Evolutionary conservation across 2,888 invertebrate genomes (phyloP).

Genomic region (Patella ulyssiponensis): DNA sequence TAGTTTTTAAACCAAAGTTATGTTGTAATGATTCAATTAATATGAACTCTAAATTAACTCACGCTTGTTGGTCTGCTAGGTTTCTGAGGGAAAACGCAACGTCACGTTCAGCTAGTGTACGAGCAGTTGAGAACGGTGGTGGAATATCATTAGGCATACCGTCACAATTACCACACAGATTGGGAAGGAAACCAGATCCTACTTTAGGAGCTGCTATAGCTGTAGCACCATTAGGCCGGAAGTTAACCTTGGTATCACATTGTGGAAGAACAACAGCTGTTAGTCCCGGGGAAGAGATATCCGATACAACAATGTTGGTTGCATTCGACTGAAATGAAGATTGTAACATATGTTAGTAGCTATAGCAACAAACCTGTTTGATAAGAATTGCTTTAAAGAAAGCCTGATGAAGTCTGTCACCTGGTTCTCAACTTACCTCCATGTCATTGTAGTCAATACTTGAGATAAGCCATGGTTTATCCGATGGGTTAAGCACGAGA

Average conservation of each 20-base stretch:
- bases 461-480: too few relatives aligned
- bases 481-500: too few relatives aligned
- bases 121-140: neutral
- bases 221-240: neutral
- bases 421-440: too few relatives aligned
- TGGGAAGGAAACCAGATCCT: neutral
- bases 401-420: too few relatives aligned
- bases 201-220: neutral
- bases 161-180: slow-evolving; percentile 4
- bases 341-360: too few relatives aligned
- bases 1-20: neutral
- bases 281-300: neutral
- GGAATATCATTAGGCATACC: neutral
- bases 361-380: too few relatives aligned
- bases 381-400: too few relatives aligned
- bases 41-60: neutral
- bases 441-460: too few relatives aligned
- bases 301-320: neutral
- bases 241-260: neutral
- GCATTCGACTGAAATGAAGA: slow-evolving; percentile 2
- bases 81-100: neutral
- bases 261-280: neutral
- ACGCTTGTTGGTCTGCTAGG: neutral
- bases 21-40: neutral
- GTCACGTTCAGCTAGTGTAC: neutral